Conservation (phyloP, 2,888 invertebrate genomes). For the Schizotus pectinicornis region DNA sequence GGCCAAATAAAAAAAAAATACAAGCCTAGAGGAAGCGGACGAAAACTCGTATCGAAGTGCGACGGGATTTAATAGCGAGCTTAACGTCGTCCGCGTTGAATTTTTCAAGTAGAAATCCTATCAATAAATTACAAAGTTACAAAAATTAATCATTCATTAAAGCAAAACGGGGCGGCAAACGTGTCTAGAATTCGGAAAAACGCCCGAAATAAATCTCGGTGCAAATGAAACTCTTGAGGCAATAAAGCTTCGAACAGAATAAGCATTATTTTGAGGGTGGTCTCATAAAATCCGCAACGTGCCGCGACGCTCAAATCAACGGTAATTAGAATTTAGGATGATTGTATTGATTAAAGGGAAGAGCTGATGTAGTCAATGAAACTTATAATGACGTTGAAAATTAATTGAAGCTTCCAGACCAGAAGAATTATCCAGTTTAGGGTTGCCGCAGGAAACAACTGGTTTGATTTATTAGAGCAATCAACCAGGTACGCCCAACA, state of each 20-base stretch:
- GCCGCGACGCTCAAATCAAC: slow-evolving; percentile 12
- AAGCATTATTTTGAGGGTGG: slow-evolving; percentile 13
- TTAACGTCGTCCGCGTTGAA: not conserved
- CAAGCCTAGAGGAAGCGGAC: too few relatives aligned
- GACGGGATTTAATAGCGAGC: too few relatives aligned
- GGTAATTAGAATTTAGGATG: slow-evolving; percentile 15
- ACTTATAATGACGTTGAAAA: slow-evolving; percentile 10
- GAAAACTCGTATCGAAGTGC: too few relatives aligned
- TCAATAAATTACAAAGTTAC: not conserved
- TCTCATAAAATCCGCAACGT: slow-evolving; percentile 7
- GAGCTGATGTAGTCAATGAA: slow-evolving; percentile 6
- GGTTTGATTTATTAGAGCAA: not conserved
- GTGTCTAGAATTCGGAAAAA: not conserved
- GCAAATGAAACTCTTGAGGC: not conserved
- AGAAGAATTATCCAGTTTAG: not conserved
- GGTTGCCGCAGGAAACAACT: not conserved
- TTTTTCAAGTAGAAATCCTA: not conserved
- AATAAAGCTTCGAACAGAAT: slow-evolving; percentile 9
- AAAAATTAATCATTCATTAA: not conserved
- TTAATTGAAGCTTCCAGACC: too few relatives aligned
- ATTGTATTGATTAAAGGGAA: slow-evolving; percentile 9
- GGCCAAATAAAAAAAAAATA: too few relatives aligned
- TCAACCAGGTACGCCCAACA: not conserved
- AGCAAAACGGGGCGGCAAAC: not conserved
- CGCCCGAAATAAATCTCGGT: too few relatives aligned